These are phyloP conservation scores for Ciconia nigra DNA, from an alignment of 2,797 vertebrate species.

Conservation along the genomic window DNA sequence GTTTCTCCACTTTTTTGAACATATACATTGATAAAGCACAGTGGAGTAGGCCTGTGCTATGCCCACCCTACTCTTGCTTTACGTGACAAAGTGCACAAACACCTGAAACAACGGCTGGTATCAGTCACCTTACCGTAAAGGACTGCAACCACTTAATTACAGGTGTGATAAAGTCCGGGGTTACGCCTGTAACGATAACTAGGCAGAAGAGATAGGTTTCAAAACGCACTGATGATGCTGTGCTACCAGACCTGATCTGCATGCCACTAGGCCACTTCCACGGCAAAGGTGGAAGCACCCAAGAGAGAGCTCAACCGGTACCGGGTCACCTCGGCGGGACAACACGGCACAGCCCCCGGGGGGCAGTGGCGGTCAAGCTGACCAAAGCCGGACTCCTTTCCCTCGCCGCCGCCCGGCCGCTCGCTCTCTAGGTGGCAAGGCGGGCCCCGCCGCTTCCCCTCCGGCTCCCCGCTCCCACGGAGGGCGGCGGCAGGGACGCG, in stretches of 20 bases:
- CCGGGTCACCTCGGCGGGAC: neutral
- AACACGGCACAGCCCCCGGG: fast-evolving
- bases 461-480: neutral
- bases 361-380: fast-evolving
- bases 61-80: fast-evolving
- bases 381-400: neutral
- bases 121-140: neutral
- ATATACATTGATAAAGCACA: fast-evolving
- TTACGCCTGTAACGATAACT: fast-evolving
- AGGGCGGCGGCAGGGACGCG: no score
- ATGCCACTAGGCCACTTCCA: fast-evolving
- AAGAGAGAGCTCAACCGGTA: fast-evolving
- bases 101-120: fast-evolving
- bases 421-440: neutral
- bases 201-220: fast-evolving
- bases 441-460: neutral
- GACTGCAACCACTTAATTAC: fast-evolving
- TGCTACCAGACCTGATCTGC: fast-evolving
- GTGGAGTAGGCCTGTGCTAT: fast-evolving
- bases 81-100: fast-evolving
- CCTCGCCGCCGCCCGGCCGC: no score
- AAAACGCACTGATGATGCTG: fast-evolving
- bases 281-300: neutral
- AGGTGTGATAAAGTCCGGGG: fast-evolving
- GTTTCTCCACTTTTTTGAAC: neutral